Base-by-base conservation (phyloP, 2,113 vertebrate genomes). In the Erythrolamprus reginae region DNA sequence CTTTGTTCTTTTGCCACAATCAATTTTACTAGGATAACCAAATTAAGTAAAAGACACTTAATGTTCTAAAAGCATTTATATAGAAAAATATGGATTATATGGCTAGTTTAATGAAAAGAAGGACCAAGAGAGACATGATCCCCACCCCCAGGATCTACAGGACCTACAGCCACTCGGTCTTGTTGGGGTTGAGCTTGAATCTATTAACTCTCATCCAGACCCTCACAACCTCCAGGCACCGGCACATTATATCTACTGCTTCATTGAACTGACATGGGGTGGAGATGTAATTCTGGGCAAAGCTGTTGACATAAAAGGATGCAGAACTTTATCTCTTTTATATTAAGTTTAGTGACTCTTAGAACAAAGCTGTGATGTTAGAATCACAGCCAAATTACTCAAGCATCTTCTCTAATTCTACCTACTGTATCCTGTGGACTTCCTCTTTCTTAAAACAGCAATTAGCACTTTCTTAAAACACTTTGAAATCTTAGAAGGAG, bases 401-500 rank as follows among this genome's bases (percentile, higher is more conserved):
- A 10, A 28, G 85, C 26, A 48, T 95, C 94, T 94, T 93, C 23
- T 95, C 89, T 94, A 91, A 87, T 94, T 94, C 94, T 93, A 95
- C 55, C 89, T 94, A 65, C 61, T 65, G 28, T 65, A 92, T 91
- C 93, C 93, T 0, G 86, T 0, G 86, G 90, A 95, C 95, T 97
- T 97, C 96, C 95, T 96, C 94, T 96, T 96, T 95, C 95, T 95
- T 88, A 77, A 92, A 93, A 93, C 88, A 93, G 96, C 94, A 97
- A 95, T 97, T 96, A 97, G 93, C 95, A 95, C 95, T 96, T 96
- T 95, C 95, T 92, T 94, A 91, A 15, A 93, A 93, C 94, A 89
- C 97, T 97, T 97, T 97, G 97, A 97, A 97, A 97, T 96, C 95
- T 91, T 96, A 97, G 96, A 96, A 95, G 94, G 91, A 93, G 92